These are phyloP conservation scores for Triplophysa rosa DNA, from an alignment of 2,113 vertebrate genomes.

Conservation along the genomic window DNA sequence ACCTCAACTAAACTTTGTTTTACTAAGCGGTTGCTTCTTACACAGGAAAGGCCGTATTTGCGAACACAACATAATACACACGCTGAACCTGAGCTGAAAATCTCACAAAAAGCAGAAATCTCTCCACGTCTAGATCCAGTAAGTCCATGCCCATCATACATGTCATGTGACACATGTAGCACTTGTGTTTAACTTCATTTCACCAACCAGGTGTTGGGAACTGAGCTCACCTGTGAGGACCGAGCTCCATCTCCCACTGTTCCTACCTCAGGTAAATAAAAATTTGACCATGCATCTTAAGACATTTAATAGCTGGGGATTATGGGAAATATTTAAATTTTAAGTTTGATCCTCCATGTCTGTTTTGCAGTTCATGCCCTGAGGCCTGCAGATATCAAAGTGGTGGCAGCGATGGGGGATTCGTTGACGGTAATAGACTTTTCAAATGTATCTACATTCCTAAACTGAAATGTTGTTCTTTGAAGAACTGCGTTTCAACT, in stretches of 20 bases:
- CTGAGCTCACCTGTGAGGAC: slow-evolving; percentile 75
- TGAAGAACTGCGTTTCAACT: not conserved
- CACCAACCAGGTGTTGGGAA: slow-evolving; percentile 77
- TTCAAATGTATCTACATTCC: not conserved
- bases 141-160: slow-evolving; percentile 40
- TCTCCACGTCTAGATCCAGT: slow-evolving; percentile 51
- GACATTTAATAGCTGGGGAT: not conserved
- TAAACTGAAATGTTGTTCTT: not conserved
- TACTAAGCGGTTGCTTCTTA: not conserved
- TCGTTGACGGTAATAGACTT: slow-evolving; percentile 84
- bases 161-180: not conserved
- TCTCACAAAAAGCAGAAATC: not conserved
- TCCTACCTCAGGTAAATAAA: slow-evolving; percentile 81
- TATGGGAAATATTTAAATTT: not conserved
- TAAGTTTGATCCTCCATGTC: slow-evolving; percentile 4
- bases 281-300: not conserved
- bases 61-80: slow-evolving; percentile 65
- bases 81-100: not conserved
- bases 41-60: slow-evolving; percentile 67
- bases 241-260: slow-evolving; percentile 70
- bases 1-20: not conserved
- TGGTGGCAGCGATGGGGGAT: slow-evolving; percentile 90
- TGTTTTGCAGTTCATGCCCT: slow-evolving; percentile 81
- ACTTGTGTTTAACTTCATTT: not conserved
- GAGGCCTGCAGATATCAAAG: slow-evolving; percentile 84